Base-by-base conservation (phyloP, 2,888 invertebrate genomes). In the Hedya salicella region DNA sequence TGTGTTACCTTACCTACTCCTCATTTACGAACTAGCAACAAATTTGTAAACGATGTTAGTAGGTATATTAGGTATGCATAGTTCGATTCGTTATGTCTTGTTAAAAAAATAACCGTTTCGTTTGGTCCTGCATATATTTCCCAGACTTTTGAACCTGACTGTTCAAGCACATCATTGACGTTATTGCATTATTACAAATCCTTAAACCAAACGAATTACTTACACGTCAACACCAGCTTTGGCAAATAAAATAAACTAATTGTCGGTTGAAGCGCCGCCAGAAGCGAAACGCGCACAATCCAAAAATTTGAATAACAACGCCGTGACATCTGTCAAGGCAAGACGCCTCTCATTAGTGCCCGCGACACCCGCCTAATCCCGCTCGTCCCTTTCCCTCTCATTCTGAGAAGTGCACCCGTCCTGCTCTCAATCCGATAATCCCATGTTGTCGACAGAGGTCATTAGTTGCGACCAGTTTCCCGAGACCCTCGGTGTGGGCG, bases 281-380 rank as follows among this genome's bases (percentile, higher is more conserved):
- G 52, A 60, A 60, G 65, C 65, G 32, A 61, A 66, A 66, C 52
- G 53, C 66, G 30, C 36, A 19, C 60, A 66, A 66, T 53, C 66
- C 66, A 66, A 66, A 66, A 66, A 66, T 66, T 54, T 66, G 66
- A 66, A 66, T 66, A 66, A 66, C 66, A 66, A 60, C 68, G 62
- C 17, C 59, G 48, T 79, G 84, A 83, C 88, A 88, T 83, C 87
- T 88, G 88, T 87, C 88, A 87, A 74, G 75, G 82, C 87, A 88
- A 88, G 85, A 85, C 83, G 77, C 77, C 85, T 62, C 50, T 62
- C 69, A 67, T 68, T 69, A 69, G 65, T 56, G 54, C 42, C 57
- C 46, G 52, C 62, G 50, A 62, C 85, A 79, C 75, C 76, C 83
- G 78, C 79, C 82, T 80, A 25, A 72, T 66, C 83, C 68, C 68